These are phyloP conservation scores for Ariolimax columbianus DNA, from an alignment of 2,888 invertebrate genomes.

Conservation along the genomic window DNA sequence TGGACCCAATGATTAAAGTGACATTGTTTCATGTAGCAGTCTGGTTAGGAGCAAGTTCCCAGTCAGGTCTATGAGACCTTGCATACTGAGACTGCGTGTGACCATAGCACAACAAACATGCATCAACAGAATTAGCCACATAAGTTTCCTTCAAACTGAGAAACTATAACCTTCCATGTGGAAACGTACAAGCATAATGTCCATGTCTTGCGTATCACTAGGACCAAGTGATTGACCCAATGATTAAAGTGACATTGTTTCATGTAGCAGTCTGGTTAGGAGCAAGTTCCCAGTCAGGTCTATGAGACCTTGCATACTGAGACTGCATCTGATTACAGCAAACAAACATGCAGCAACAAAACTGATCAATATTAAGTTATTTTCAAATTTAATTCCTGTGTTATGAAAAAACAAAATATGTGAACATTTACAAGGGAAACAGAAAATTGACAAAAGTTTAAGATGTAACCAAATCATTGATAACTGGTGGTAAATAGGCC, in stretches of 20 bases:
- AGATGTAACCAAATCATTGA: too few species aligned
- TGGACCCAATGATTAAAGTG: neutral
- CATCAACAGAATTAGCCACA: too few species aligned
- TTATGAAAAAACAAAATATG: too few species aligned
- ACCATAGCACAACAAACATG: too few species aligned
- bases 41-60: neutral
- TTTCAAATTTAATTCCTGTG: too few species aligned
- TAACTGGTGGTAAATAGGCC: too few species aligned
- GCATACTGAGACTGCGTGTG: neutral
- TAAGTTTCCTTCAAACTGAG: too few species aligned
- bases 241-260: constrained; percentile 28
- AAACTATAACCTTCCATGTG: too few species aligned
- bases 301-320: neutral
- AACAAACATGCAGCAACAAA: neutral
- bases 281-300: neutral
- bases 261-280: constrained; percentile 2
- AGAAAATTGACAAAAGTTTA: too few species aligned
- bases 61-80: neutral
- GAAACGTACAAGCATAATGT: constrained; percentile 1
- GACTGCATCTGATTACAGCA: too few species aligned
- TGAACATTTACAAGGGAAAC: too few species aligned
- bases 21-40: constrained; percentile 39
- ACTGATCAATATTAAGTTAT: neutral
- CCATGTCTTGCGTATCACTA: neutral
- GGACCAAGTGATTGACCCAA: neutral